phyloP scores from a whole-genome alignment of 2,113 vertebrate species.

The Plestiodon gilberti region DNA sequence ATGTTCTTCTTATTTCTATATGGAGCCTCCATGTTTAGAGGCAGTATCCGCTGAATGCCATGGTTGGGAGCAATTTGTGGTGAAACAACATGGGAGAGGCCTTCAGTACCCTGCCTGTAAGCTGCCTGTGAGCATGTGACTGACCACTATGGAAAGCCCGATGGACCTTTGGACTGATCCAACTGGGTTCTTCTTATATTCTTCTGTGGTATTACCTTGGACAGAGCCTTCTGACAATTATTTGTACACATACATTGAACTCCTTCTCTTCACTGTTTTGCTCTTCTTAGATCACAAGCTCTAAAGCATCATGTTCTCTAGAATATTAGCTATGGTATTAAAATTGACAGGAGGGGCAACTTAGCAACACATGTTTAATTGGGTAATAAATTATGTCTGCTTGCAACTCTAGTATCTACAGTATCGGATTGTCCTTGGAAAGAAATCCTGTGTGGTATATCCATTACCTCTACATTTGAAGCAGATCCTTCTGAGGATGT shows the following conservation, averaged over 20 bases:
- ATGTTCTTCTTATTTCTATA: no score
- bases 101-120: not conserved
- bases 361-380: slow-evolving; percentile 65
- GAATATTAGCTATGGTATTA: slow-evolving; percentile 65
- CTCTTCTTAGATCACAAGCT: slow-evolving; percentile 31
- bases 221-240: slow-evolving; percentile 58
- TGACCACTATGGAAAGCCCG: no score
- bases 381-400: slow-evolving; percentile 61
- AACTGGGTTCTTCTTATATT: not conserved
- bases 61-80: not conserved
- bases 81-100: not conserved
- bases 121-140: not conserved
- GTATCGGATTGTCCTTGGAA: slow-evolving; percentile 43
- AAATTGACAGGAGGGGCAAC: slow-evolving; percentile 67
- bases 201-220: not conserved
- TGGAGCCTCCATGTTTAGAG: no score
- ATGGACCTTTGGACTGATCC: not conserved
- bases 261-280: slow-evolving; percentile 52
- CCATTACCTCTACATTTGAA: slow-evolving; percentile 3
- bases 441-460: slow-evolving; percentile 55
- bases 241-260: slow-evolving; percentile 46
- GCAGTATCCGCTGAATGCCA: not conserved
- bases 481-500: not conserved
- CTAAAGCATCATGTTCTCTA: slow-evolving; percentile 52
- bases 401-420: slow-evolving; percentile 52